phyloP scores from a whole-genome alignment of 2,797 vertebrate species.

The Xenentodon cancila region DNA sequence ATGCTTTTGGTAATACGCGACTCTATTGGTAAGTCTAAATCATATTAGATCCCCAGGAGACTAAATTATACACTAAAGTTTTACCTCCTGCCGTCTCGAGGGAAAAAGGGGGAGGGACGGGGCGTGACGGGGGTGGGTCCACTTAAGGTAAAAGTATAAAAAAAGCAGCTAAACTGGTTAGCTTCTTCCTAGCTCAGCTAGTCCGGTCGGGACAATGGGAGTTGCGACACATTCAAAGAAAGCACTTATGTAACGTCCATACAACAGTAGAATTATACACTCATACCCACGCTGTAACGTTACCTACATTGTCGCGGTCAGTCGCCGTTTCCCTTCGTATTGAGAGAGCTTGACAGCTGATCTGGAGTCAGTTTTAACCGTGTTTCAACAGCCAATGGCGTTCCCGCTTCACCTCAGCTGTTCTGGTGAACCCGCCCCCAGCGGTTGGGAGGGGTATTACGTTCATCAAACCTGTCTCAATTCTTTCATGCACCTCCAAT shows the following conservation, averaged over 20 bases:
- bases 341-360: constrained; percentile 15
- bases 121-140: too few relatives aligned
- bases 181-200: not conserved
- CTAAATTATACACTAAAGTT: too few relatives aligned
- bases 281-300: not conserved
- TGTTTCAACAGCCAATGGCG: not conserved
- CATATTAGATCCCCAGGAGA: too few relatives aligned
- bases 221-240: not conserved
- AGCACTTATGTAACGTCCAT: not conserved
- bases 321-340: constrained; percentile 6
- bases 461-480: too few relatives aligned
- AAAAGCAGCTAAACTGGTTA: constrained; percentile 1
- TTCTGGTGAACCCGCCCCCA: too few relatives aligned
- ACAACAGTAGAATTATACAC: rapidly evolving
- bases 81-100: not conserved
- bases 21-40: too few relatives aligned
- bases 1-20: too few relatives aligned
- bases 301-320: constrained; percentile 61
- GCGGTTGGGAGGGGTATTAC: too few relatives aligned
- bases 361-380: too few relatives aligned
- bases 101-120: too few relatives aligned
- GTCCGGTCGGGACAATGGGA: not conserved
- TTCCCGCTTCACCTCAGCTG: too few relatives aligned
- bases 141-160: constrained; percentile 28
- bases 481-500: too few relatives aligned